These are phyloP conservation scores for Reticulitermes lucifugus DNA, from an alignment of 2,888 invertebrate genomes.

Conservation along the genomic window DNA sequence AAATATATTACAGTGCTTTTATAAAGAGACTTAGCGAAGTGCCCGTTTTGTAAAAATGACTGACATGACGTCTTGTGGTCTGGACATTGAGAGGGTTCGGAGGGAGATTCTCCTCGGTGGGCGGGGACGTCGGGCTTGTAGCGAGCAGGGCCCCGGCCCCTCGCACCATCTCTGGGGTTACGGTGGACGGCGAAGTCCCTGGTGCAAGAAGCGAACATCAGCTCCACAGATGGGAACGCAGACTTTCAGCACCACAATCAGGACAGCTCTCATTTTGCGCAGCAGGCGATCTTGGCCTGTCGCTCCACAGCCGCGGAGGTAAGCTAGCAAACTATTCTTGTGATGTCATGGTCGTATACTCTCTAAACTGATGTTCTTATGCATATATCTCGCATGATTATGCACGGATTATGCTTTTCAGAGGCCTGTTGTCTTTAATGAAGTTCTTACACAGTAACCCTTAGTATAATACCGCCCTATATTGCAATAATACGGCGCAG, in stretches of 20 bases:
- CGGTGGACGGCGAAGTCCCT: constrained; percentile 58
- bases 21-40: background rate
- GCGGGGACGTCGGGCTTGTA: constrained; percentile 73
- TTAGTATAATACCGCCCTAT: no score
- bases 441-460: no score
- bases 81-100: constrained; percentile 58
- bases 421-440: no score
- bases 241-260: constrained; percentile 55
- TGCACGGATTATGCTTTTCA: no score
- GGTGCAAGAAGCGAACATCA: constrained; percentile 76
- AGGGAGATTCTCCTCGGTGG: constrained; percentile 68
- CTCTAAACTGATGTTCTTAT: no score
- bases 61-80: constrained; percentile 57
- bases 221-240: constrained; percentile 75
- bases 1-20: background rate
- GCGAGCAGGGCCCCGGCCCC: constrained; percentile 75
- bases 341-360: no score
- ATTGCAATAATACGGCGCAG: no score
- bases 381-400: no score
- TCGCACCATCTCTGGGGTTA: constrained; percentile 62
- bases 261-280: constrained; percentile 69
- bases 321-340: constrained; percentile 54
- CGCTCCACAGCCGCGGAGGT: constrained; percentile 79
- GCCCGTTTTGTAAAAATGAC: background rate
- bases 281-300: constrained; percentile 82